Conservation (phyloP, 2,888 invertebrate genomes). For the Pyrrhosoma nymphula region DNA sequence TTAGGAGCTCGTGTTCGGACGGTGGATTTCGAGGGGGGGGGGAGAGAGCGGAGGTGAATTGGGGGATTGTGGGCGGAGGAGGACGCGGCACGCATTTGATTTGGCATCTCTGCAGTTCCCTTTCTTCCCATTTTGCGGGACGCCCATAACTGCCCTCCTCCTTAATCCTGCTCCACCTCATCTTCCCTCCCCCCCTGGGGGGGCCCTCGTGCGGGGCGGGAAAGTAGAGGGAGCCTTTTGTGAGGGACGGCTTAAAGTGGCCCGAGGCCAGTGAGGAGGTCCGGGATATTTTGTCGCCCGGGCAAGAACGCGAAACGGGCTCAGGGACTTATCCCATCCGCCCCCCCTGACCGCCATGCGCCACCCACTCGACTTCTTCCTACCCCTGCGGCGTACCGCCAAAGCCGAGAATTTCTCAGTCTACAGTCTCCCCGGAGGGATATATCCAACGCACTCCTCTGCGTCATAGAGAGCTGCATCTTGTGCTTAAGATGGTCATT, state of each 20-base stretch:
- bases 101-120: constrained; percentile 8
- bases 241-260: background rate
- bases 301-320: background rate
- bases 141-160: background rate
- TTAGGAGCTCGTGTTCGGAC: background rate
- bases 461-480: background rate
- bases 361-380: background rate
- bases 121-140: background rate
- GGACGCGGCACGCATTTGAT: background rate
- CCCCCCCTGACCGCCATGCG: background rate
- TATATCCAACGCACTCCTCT: background rate
- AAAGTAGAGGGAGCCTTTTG: background rate
- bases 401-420: constrained; percentile 17
- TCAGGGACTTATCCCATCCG: background rate
- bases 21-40: background rate
- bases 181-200: background rate
- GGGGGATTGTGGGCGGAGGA: background rate
- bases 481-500: background rate
- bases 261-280: background rate
- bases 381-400: background rate
- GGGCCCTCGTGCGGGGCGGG: background rate
- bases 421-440: background rate
- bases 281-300: constrained; percentile 15
- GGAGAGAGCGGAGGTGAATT: background rate
- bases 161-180: background rate